Conservation (phyloP, 1,140 invertebrate genomes). For the Zeugodacus cucurbitae region DNA sequence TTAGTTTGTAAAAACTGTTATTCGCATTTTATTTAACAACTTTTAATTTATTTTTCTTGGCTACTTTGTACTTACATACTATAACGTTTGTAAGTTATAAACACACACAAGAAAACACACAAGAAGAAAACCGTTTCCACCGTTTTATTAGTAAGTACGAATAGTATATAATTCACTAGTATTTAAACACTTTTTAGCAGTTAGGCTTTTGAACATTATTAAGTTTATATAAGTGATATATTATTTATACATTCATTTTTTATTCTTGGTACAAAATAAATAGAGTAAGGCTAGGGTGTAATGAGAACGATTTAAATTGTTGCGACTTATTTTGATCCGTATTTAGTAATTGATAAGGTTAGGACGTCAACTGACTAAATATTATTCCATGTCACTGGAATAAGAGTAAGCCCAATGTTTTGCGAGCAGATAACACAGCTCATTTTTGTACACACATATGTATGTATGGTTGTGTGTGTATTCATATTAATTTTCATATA, state of each 20-base stretch:
- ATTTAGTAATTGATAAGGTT: constrained; percentile 16
- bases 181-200: too few relatives aligned
- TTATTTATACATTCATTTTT: background rate
- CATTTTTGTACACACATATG: background rate
- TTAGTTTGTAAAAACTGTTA: too few relatives aligned
- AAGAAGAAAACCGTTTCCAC: too few relatives aligned
- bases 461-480: background rate
- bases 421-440: background rate
- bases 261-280: background rate
- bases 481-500: background rate
- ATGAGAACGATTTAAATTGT: background rate
- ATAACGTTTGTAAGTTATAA: too few relatives aligned
- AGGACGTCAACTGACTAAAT: constrained; percentile 6
- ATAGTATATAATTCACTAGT: too few relatives aligned
- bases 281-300: background rate
- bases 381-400: background rate
- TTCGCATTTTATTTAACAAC: too few relatives aligned
- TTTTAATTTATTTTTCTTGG: too few relatives aligned
- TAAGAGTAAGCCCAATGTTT: background rate
- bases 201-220: too few relatives aligned
- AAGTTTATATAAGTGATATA: background rate
- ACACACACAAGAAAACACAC: too few relatives aligned
- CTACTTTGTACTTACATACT: too few relatives aligned
- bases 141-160: too few relatives aligned
- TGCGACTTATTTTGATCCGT: background rate